Evolutionary conservation across 2,113 vertebrate species (phyloP).

Genomic region (Chascanopsetta lugubris): DNA sequence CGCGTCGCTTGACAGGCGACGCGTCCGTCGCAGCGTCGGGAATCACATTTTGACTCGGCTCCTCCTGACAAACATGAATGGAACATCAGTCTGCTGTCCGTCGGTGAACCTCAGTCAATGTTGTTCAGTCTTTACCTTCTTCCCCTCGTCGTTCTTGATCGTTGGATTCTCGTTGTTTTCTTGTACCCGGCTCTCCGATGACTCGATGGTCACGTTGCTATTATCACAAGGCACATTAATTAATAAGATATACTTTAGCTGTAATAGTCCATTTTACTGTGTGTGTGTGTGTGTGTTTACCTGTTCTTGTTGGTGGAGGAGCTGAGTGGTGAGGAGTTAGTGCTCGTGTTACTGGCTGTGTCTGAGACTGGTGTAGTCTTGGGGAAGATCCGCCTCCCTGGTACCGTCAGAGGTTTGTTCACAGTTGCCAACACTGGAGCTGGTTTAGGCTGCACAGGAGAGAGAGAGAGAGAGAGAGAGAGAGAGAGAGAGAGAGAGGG

Average conservation of each 20-base stretch:
- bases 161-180: conserved; percentile 97
- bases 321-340: conserved; percentile 87
- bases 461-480: background rate
- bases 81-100: too few relatives aligned
- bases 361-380: conserved; percentile 85
- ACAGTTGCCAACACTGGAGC: conserved; percentile 91
- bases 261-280: background rate
- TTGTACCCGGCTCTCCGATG: conserved; percentile 88
- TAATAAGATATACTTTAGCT: background rate
- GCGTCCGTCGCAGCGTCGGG: conserved; percentile 77
- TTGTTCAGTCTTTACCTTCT: conserved; percentile 77
- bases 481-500: background rate
- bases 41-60: conserved; percentile 59
- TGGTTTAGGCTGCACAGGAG: conserved; percentile 93
- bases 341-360: conserved; percentile 86
- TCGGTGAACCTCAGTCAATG: too few relatives aligned
- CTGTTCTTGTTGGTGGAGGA: conserved; percentile 90
- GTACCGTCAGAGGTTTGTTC: conserved; percentile 94
- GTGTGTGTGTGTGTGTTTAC: conserved; percentile 61
- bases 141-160: conserved; percentile 87
- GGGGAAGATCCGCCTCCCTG: conserved; percentile 90
- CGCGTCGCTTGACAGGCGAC: conserved; percentile 65
- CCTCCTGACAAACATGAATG: conserved; percentile 44
- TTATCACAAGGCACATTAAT: conserved; percentile 6
- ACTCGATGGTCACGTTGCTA: conserved; percentile 86